Conservation (phyloP, 2,888 invertebrate genomes). For the Pterobdella sp. region DNA sequence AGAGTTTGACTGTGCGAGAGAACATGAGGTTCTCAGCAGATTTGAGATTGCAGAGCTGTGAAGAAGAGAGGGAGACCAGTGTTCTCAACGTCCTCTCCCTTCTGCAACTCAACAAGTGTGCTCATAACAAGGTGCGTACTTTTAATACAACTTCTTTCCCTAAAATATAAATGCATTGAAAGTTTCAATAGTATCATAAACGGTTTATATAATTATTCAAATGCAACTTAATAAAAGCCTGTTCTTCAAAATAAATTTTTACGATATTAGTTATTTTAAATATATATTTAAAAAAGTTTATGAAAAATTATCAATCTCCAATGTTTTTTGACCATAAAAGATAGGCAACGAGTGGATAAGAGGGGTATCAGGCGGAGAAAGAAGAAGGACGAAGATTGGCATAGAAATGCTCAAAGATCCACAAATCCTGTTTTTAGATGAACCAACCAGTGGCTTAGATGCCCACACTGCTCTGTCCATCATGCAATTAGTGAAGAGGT, state of each 20-base stretch:
- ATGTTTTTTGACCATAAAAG: too few species aligned
- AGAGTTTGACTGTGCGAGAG: conserved; percentile 48
- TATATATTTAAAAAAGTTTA: too few species aligned
- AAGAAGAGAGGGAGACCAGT: conserved; percentile 40
- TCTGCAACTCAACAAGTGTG: conserved; percentile 46
- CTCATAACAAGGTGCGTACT: conserved; percentile 46
- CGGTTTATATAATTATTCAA: too few species aligned
- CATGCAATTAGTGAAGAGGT: conserved; percentile 47
- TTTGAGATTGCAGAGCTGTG: conserved; percentile 43
- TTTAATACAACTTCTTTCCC: too few species aligned
- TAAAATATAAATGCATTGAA: too few species aligned
- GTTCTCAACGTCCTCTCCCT: conserved; percentile 47
- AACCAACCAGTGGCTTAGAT: conserved; percentile 52
- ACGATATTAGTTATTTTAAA: too few species aligned
- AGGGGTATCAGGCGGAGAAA: conserved; percentile 51
- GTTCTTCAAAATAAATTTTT: too few species aligned
- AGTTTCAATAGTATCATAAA: too few species aligned
- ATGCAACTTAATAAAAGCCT: too few species aligned
- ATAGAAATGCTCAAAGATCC: conserved; percentile 52
- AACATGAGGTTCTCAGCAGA: conserved; percentile 50
- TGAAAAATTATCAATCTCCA: too few species aligned
- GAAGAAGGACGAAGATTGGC: conserved; percentile 50
- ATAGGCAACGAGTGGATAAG: conserved; percentile 50
- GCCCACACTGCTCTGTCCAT: conserved; percentile 50
- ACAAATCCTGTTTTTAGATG: conserved; percentile 50